These are phyloP conservation scores for Luperina nickerlii DNA, from an alignment of 2,888 invertebrate species.

Conservation along the genomic window DNA sequence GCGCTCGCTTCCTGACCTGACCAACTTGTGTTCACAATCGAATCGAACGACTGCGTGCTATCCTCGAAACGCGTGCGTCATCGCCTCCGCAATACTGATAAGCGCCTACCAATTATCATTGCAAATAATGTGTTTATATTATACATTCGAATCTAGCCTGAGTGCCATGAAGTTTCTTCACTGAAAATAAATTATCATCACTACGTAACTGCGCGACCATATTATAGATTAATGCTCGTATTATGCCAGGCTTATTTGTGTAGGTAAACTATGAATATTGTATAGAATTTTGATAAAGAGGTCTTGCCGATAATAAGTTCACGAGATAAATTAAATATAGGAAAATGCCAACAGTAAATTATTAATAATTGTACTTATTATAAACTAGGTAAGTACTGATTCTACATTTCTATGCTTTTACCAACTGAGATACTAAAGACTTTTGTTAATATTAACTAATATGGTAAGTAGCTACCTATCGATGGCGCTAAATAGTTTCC, in stretches of 20 bases:
- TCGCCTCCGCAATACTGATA: conserved; percentile 88
- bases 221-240: conserved; percentile 73
- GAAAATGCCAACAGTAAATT: conserved; percentile 79
- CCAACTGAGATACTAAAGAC: conserved; percentile 5
- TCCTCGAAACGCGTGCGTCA: conserved; percentile 86
- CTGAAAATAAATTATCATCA: conserved; percentile 80
- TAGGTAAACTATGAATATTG: conserved; percentile 71
- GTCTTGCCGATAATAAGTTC: conserved; percentile 87
- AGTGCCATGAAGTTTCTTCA: conserved; percentile 80
- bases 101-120: conserved; percentile 89
- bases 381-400: conserved; percentile 35
- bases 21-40: conserved; percentile 75
- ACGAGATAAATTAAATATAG: conserved; percentile 86
- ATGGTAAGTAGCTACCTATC: conserved; percentile 13
- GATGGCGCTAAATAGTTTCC: conserved; percentile 55
- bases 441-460: conserved; percentile 16
- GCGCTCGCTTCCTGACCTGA: conserved; percentile 80
- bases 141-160: conserved; percentile 81
- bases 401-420: conserved; percentile 31
- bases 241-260: conserved; percentile 79
- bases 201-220: conserved; percentile 72
- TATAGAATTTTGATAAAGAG: conserved; percentile 84
- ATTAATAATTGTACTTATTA: conserved; percentile 63
- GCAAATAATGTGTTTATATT: conserved; percentile 87
- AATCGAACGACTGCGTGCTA: conserved; percentile 77